phyloP scores from a whole-genome alignment of 2,113 vertebrate species.

The Pterocles orientalis region DNA sequence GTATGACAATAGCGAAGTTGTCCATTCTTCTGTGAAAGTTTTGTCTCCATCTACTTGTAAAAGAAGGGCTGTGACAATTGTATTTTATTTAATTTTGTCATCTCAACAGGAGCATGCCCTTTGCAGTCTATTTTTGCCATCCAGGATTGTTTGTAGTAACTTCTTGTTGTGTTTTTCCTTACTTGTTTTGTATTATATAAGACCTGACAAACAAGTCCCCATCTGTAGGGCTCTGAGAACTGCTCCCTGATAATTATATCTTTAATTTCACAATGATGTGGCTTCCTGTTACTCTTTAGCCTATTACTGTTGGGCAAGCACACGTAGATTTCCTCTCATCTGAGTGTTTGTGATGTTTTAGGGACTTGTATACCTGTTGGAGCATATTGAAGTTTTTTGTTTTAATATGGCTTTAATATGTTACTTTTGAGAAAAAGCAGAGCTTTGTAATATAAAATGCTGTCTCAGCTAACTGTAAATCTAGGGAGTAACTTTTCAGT shows the following conservation, averaged over 20 bases:
- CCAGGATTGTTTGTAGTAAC: neutral
- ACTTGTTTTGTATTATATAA: neutral
- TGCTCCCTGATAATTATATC: neutral
- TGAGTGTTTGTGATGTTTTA: neutral
- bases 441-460: neutral
- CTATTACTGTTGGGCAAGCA: neutral
- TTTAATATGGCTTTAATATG: neutral
- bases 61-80: neutral
- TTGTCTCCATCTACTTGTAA: neutral
- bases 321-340: neutral
- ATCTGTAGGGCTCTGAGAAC: neutral
- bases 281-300: neutral
- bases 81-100: neutral
- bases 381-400: neutral
- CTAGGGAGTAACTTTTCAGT: neutral
- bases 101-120: neutral
- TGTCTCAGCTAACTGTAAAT: neutral
- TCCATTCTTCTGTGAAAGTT: neutral
- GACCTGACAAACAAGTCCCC: neutral
- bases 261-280: neutral
- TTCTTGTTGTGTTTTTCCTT: neutral
- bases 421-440: neutral
- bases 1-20: neutral
- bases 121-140: neutral
- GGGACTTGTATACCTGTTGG: neutral